Base-by-base conservation (phyloP, 2,888 invertebrate species). In the Pyrgus malvae region DNA sequence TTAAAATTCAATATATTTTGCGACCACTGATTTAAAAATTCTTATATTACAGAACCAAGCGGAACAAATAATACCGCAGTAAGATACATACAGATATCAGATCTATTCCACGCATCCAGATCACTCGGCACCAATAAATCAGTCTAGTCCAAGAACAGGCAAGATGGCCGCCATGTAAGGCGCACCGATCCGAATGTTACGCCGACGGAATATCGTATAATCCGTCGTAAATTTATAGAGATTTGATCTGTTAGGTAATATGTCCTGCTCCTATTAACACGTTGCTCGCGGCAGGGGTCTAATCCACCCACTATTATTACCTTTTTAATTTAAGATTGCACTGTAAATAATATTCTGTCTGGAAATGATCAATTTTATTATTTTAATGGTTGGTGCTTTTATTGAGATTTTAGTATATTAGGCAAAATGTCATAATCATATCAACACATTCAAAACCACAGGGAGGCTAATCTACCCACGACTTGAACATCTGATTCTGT, bases 101-200 rank as follows among this genome's bases (percentile, higher is more conserved):
- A 78, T 79, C 74, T 75, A 83, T 83, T 79, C 80, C 76, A 76
- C 71, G 71, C 82, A 83, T 85, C 78, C 80, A 84, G 88, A 88
- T 84, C 83, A 82, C 70, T 76, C 61, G 72, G 63, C 56, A 62
- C 61, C 76, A 76, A 86, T 88, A 87, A 83, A 88, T 88, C 84
- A 83, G 79, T 66, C 59, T 61, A 58, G 40, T 56, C 82, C 83
- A 77, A 80, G 83, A 80, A 77, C 56, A 79, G 82, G 33, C 59
- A 67, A 65, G 66, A 66, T 66, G 66, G 59, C 61, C 11, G 42
- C 82, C 81, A 58, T 76, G 56, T 78, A 74, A 2, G 70, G 73
- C 50, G 41, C 55, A 55, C 60, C 66, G 70, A 59, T 65, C 68
- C 70, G 62, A 74, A 76, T 73, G 74, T 76, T 67, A 72, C 74